A percentile compares a stretch with the other conserved stretches of the same genome.
Conservation (phyloP, 2,113 vertebrate species). For the Tor tambroides region DNA sequence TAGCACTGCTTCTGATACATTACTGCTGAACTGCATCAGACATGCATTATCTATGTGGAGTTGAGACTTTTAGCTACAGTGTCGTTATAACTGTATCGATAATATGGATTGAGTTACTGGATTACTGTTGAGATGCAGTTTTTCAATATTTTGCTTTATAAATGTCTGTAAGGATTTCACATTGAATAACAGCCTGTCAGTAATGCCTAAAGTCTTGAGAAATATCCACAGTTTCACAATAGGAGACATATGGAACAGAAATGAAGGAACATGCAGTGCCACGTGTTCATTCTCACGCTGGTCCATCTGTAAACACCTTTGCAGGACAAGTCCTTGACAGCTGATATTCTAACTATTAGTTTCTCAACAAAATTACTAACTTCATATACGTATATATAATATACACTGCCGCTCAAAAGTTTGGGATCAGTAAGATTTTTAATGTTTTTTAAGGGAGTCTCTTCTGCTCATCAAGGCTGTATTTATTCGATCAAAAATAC, state of each 20-base stretch:
- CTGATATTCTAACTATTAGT: too few relatives aligned
- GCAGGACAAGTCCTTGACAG: too few relatives aligned
- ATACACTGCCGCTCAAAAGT: too few relatives aligned
- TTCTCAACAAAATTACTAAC: too few relatives aligned
- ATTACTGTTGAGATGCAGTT: not conserved
- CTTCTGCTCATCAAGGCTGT: too few relatives aligned
- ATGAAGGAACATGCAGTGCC: too few relatives aligned
- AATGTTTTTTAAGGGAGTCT: too few relatives aligned
- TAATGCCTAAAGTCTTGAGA: not conserved
- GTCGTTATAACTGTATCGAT: not conserved
- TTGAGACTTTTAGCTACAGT: not conserved
- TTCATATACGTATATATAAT: too few relatives aligned
- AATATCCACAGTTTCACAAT: not conserved
- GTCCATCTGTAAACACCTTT: too few relatives aligned
- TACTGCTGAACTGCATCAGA: not conserved
- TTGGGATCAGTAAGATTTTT: too few relatives aligned
- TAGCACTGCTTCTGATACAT: not conserved
- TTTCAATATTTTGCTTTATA: not conserved
- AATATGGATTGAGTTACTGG: not conserved
- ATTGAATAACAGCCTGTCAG: not conserved
- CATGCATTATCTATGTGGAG: not conserved
- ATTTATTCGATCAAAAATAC: too few relatives aligned
- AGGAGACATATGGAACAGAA: not conserved
- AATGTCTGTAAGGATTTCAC: slow-evolving; percentile 30
- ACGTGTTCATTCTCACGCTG: too few relatives aligned